Evolutionary conservation across 2,888 invertebrate genomes (phyloP).

Genomic region (Rhamphomyia laevipes): DNA sequence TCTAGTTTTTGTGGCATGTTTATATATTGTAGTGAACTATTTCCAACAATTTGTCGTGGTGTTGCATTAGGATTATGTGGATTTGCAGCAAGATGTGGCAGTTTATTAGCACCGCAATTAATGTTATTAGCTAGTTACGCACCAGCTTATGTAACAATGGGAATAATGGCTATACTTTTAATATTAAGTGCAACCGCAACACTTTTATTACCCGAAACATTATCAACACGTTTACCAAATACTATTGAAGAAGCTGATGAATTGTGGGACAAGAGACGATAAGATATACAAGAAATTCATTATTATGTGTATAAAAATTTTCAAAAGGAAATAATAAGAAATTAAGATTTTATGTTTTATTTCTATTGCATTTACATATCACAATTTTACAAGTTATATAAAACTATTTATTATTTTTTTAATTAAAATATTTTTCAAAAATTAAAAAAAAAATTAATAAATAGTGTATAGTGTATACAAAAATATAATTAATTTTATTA

Average conservation of each 20-base stretch:
- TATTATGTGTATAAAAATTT: too few relatives aligned
- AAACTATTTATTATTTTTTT: too few relatives aligned
- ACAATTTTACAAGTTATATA: too few relatives aligned
- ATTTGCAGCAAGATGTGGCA: slow-evolving; percentile 39
- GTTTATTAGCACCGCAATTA: slow-evolving; percentile 37
- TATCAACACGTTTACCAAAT: slow-evolving; percentile 15
- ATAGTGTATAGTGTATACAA: too few relatives aligned
- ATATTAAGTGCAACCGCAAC: slow-evolving; percentile 16
- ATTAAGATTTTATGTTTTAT: too few relatives aligned
- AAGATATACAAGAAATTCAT: too few relatives aligned
- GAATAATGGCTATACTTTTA: slow-evolving; percentile 14
- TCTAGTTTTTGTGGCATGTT: slow-evolving; percentile 38
- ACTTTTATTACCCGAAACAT: slow-evolving; percentile 18
- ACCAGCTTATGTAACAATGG: slow-evolving; percentile 15
- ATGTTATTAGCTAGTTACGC: slow-evolving; percentile 22
- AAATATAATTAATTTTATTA: too few relatives aligned
- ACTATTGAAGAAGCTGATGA: slow-evolving; percentile 17
- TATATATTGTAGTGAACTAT: slow-evolving; percentile 32
- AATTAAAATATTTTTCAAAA: too few relatives aligned
- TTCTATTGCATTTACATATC: too few relatives aligned
- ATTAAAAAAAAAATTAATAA: too few relatives aligned
- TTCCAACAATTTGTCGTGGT: slow-evolving; percentile 34
- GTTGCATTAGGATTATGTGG: slow-evolving; percentile 38
- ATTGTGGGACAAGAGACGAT: slow-evolving; percentile 13
- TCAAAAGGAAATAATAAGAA: too few relatives aligned